phyloP scores from a whole-genome alignment of 1,140 invertebrate species.

The Adoxophyes honmai region DNA sequence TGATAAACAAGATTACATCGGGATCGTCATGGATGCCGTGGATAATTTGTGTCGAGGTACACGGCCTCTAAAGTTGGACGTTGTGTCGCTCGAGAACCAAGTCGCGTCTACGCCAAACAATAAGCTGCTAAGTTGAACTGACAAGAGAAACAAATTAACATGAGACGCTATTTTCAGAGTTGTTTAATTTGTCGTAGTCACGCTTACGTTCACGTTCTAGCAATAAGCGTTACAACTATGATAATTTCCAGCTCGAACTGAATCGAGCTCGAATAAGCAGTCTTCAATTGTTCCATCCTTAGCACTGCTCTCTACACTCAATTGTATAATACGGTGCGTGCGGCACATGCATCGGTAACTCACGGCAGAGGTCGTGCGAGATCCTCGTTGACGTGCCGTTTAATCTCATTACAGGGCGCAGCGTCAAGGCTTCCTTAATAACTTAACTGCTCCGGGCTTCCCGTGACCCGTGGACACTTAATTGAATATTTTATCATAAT shows the following conservation, averaged over 20 bases:
- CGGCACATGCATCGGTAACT: neutral
- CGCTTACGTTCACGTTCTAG: too few species aligned
- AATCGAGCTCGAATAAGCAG: too few species aligned
- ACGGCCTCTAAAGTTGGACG: neutral
- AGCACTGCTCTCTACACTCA: conserved; percentile 3
- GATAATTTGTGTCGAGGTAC: conserved; percentile 8
- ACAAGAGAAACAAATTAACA: too few species aligned
- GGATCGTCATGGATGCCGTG: neutral
- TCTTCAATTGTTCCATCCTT: too few species aligned
- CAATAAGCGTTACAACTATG: too few species aligned
- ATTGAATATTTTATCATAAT: conserved; percentile 15
- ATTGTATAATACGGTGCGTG: conserved; percentile 4
- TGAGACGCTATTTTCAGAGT: too few species aligned
- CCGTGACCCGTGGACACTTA: conserved; percentile 4
- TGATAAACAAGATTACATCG: conserved; percentile 31
- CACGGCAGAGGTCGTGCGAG: neutral
- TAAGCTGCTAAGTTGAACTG: too few species aligned
- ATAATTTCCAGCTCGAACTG: too few species aligned
- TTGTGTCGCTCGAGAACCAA: neutral
- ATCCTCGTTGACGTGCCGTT: conserved; percentile 27
- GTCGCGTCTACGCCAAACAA: neutral
- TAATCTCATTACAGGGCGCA: conserved; percentile 60
- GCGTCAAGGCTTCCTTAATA: conserved; percentile 62
- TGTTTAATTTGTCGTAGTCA: too few species aligned
- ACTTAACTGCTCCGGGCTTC: conserved; percentile 49